phyloP scores from a whole-genome alignment of 2,113 vertebrate species.

The Cisticola juncidis region DNA sequence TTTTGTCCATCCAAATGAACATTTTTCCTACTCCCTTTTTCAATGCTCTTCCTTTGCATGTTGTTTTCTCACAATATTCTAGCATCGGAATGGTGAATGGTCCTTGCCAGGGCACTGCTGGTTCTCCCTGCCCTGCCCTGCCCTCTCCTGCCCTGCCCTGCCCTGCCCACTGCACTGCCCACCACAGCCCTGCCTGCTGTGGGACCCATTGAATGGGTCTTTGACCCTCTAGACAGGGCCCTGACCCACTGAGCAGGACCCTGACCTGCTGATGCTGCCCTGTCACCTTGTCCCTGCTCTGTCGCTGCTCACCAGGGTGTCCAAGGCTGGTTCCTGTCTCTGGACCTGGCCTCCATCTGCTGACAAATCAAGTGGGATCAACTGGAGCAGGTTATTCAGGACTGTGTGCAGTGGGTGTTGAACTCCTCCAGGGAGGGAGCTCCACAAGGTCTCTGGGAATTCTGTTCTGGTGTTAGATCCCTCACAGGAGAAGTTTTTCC shows the following conservation, averaged over 20 bases:
- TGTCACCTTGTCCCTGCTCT: neutral
- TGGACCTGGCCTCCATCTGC: neutral
- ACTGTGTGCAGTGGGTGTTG: neutral
- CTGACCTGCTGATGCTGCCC: neutral
- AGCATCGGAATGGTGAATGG: neutral
- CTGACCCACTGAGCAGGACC: neutral
- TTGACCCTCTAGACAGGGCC: neutral
- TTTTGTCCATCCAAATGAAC: neutral
- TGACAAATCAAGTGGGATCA: neutral
- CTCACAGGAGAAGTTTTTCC: neutral
- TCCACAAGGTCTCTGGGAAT: neutral
- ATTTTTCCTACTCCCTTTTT: neutral
- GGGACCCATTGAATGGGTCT: neutral
- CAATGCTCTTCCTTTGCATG: neutral
- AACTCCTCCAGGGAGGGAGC: neutral
- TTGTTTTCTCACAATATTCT: neutral
- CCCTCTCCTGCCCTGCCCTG: neutral
- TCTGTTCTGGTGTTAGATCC: neutral
- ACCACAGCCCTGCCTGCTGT: neutral
- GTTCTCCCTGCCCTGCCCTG: neutral
- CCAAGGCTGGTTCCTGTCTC: neutral
- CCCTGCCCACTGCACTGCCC: neutral
- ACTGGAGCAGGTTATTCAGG: neutral
- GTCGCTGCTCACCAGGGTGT: accelerated
- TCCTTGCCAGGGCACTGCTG: too few relatives aligned